These are phyloP conservation scores for Smutsia temminckii DNA, from an alignment of 2,797 vertebrate genomes.

Conservation along the genomic window DNA sequence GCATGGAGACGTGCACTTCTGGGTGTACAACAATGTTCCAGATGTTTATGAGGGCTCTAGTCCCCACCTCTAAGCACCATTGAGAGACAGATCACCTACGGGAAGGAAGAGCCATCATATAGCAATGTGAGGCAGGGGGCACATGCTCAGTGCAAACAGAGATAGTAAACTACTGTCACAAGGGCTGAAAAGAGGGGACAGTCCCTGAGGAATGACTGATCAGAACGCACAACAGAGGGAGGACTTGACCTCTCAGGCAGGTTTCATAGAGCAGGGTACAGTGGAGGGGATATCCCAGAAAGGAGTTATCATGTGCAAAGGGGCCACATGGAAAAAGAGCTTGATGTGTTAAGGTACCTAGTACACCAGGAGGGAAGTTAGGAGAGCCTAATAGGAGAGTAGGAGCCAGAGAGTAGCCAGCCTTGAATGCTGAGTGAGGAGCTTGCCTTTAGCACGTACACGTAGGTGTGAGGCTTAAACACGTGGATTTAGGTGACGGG, in stretches of 20 bases:
- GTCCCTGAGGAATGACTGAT: neutral
- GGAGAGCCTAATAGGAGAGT: neutral
- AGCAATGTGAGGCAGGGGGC: neutral
- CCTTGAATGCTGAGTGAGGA: neutral
- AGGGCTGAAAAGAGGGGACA: accelerated
- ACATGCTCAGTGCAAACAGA: neutral
- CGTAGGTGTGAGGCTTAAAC: neutral
- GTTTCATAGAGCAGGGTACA: neutral
- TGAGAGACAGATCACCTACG: neutral
- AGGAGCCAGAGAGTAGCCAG: neutral
- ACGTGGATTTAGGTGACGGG: neutral
- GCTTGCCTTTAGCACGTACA: neutral
- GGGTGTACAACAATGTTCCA: neutral
- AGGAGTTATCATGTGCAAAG: no score
- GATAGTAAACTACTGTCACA: neutral
- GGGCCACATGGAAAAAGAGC: neutral
- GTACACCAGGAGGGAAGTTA: neutral
- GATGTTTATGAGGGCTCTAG: neutral
- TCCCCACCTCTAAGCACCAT: neutral
- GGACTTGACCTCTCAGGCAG: accelerated
- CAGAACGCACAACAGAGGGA: accelerated
- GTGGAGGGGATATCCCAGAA: neutral
- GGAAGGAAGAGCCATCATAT: neutral
- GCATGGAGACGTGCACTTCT: neutral
- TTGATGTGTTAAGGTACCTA: accelerated